Evolutionary conservation across 2,888 invertebrate genomes (phyloP).

Genomic region (Ormyrus thymus): DNA sequence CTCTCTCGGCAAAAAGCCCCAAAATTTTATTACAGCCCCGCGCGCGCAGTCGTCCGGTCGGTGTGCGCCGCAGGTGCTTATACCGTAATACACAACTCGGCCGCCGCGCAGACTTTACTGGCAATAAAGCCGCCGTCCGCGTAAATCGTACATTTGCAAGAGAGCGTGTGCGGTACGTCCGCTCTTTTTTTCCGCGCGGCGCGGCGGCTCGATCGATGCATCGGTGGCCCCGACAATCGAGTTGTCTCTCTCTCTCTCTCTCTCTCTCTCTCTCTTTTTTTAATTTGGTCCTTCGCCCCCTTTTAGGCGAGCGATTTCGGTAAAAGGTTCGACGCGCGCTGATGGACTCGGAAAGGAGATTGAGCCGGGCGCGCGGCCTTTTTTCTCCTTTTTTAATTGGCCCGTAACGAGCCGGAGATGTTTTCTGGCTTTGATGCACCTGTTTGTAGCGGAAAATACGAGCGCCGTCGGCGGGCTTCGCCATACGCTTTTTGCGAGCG

Average conservation of each 20-base stretch:
- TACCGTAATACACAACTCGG: conserved; percentile 12
- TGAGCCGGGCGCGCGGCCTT: background rate
- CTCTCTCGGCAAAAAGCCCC: too few relatives aligned
- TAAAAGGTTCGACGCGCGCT: background rate
- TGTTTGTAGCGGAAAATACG: too few relatives aligned
- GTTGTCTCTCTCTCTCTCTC: conserved; percentile 3
- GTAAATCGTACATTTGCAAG: conserved; percentile 37
- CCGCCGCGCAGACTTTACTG: conserved; percentile 14
- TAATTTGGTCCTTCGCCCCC: conserved; percentile 19
- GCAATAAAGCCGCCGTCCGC: conserved; percentile 36
- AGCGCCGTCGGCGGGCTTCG: too few relatives aligned
- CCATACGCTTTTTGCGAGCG: too few relatives aligned
- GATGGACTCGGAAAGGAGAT: conserved; percentile 24
- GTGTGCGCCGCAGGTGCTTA: conserved; percentile 10
- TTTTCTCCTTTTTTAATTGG: conserved; percentile 1
- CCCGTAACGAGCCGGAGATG: background rate
- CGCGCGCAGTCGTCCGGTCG: too few relatives aligned
- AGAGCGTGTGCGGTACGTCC: background rate
- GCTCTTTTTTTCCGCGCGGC: conserved; percentile 11
- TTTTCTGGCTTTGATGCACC: too few relatives aligned
- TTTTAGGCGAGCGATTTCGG: background rate
- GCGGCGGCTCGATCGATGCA: background rate
- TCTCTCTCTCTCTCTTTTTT: conserved; percentile 17
- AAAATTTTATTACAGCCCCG: too few relatives aligned
- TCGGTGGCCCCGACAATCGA: conserved; percentile 26